These are phyloP conservation scores for Nephrotoma appendiculata DNA, from an alignment of 2,888 invertebrate genomes.

Conservation along the genomic window DNA sequence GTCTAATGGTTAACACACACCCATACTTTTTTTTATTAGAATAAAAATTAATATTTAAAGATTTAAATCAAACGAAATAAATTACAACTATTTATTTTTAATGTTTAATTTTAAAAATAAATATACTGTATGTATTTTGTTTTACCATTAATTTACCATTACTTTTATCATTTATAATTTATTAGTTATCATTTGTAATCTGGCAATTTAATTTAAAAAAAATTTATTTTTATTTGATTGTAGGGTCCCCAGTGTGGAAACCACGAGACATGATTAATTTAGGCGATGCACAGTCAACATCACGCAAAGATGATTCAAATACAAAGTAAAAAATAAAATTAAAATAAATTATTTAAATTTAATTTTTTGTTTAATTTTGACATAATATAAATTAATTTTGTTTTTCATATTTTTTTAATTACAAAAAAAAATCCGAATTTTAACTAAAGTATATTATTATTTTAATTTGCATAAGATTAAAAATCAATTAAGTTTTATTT, in stretches of 20 bases:
- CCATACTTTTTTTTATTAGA: not conserved
- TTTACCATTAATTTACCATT: not conserved
- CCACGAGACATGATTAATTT: conserved; percentile 72
- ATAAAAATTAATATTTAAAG: not conserved
- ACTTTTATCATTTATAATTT: conserved; percentile 1
- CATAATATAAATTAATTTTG: not conserved
- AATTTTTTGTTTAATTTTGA: not conserved
- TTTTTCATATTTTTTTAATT: not conserved
- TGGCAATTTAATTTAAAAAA: conserved; percentile 16
- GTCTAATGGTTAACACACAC: conserved; percentile 34
- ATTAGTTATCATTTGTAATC: conserved; percentile 12
- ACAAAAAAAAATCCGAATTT: not conserved
- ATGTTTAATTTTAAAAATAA: not conserved
- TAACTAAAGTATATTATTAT: not conserved
- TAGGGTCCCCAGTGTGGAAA: conserved; percentile 98
- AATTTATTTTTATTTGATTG: conserved; percentile 41
- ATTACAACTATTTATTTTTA: not conserved
- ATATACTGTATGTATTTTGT: conserved; percentile 3
- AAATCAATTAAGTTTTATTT: not conserved
- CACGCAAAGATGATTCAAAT: conserved; percentile 36
- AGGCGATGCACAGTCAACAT: conserved; percentile 37
- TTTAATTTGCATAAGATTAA: not conserved
- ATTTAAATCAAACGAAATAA: not conserved
- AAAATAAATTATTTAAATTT: not conserved
- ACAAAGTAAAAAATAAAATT: conserved; percentile 2